These are phyloP conservation scores for Conomelus anceps DNA, from an alignment of 2,888 invertebrate species.

Conservation along the genomic window DNA sequence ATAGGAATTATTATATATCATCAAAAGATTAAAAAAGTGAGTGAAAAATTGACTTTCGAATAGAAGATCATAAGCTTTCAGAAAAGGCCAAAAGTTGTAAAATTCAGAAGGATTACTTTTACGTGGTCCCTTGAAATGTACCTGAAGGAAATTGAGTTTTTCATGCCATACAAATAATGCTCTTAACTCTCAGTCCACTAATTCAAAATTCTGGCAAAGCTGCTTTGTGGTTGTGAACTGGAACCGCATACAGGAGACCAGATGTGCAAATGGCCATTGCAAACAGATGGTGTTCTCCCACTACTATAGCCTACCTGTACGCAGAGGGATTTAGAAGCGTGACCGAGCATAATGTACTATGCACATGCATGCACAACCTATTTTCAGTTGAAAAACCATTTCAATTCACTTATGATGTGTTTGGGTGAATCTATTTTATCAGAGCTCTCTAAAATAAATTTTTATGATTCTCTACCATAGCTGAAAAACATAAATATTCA, in stretches of 20 bases:
- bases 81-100: too few species aligned
- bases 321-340: background rate
- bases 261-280: background rate
- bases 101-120: too few species aligned
- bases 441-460: background rate
- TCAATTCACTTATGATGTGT: background rate
- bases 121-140: background rate
- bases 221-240: background rate
- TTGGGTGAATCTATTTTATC: background rate
- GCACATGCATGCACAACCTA: background rate
- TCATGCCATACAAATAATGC: background rate
- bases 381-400: background rate
- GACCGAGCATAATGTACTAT: background rate
- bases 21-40: too few species aligned
- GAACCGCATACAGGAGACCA: background rate
- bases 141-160: background rate
- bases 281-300: background rate
- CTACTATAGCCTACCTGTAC: background rate
- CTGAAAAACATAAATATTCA: too few species aligned
- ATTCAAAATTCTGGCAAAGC: background rate
- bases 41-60: too few species aligned
- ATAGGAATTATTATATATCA: too few species aligned
- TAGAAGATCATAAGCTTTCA: too few species aligned
- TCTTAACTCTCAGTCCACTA: background rate
- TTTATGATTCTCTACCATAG: too few species aligned